Evolutionary conservation across 2,797 vertebrate species (phyloP), one percentile per base, ranked within the genome.

Genomic region (Tenualosa thibaudeaui): DNA sequence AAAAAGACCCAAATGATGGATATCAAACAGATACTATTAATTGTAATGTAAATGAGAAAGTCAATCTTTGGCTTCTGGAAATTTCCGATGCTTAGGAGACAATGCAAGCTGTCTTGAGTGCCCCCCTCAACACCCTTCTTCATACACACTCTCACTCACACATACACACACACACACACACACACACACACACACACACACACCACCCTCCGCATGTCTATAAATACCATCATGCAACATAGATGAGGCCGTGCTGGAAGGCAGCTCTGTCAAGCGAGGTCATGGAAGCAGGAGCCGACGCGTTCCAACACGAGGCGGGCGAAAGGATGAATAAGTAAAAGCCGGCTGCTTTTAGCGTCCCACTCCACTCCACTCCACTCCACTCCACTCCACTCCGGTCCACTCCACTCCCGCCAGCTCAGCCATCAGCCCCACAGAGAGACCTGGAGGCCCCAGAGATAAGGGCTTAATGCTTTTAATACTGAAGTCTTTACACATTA

Each of bases 221-320:
- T 93, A 95, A 94, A 95, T 95, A 94, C 81, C 88, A 86, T 88
- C 91, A 94, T 95, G 91, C 93, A 95, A 91, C 90, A 94, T 95
- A 89, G 91, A 95, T 95, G 92, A 94, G 91, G 26, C 86, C 81
- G 53, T 83, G 89, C 89, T 90, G 65, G 26, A 78, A 85, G 85
- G 91, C 87, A 87, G 86, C 87, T 58, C 90, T 90, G 91, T 91
- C 91, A 91, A 87, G 88, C 90, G 89, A 90, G 89, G 83, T 82
- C 84, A 49, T 51, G 43, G n/a, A 82, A 90, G 90, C 26, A 83
- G 87, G 90, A 75, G 49, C 85, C 87, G 87, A 87, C 87, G 85
- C 85, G 89, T 92, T 93, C 90, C 91, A 89, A 93, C 90, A 91
- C 89, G 8, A 46, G 62, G 50, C 50, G 50, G 50, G 50, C 50